A percentile compares a stretch with the other conserved stretches of the same genome.
Conservation (phyloP, 2,113 vertebrate genomes). For the Cyprinodon brontotheroides region DNA sequence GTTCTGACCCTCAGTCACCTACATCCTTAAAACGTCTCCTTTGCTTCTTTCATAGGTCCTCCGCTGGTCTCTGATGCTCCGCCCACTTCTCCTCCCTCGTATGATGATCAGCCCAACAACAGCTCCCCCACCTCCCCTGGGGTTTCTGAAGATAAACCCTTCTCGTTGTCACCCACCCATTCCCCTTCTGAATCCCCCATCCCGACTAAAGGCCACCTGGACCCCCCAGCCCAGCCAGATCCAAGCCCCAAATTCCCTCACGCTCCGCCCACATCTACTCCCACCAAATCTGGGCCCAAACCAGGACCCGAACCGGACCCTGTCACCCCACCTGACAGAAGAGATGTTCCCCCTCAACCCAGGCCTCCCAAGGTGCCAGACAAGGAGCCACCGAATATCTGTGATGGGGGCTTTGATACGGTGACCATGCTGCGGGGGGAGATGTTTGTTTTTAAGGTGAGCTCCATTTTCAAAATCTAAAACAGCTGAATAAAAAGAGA, state of each 20-base stretch:
- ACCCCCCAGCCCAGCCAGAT: slow-evolving; percentile 76
- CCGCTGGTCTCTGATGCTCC: slow-evolving; percentile 66
- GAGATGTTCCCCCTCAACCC: slow-evolving; percentile 59
- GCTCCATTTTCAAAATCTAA: neutral
- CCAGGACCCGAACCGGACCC: slow-evolving; percentile 34
- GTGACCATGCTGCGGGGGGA: slow-evolving; percentile 80
- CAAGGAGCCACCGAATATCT: slow-evolving; percentile 76
- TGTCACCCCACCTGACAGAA: slow-evolving; percentile 50
- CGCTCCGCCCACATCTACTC: slow-evolving; percentile 63
- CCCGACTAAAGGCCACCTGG: slow-evolving; percentile 68
- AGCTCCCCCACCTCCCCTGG: slow-evolving; percentile 23
- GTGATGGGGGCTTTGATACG: slow-evolving; percentile 78
- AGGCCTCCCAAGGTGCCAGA: slow-evolving; percentile 79
- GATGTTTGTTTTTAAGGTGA: slow-evolving; percentile 84
- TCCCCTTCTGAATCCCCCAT: slow-evolving; percentile 9
- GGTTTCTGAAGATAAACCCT: slow-evolving; percentile 53
- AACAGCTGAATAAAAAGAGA: neutral
- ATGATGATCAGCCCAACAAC: slow-evolving; percentile 11
- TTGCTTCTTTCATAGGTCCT: slow-evolving; percentile 66
- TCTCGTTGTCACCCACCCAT: neutral
- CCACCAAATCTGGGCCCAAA: slow-evolving; percentile 2
- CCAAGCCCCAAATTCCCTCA: slow-evolving; percentile 53
- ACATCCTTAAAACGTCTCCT: too few relatives aligned
- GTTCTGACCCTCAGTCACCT: too few relatives aligned
- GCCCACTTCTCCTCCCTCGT: slow-evolving; percentile 40